Percentiles rank a stretch among this genome's conserved stretches.
Conservation (phyloP, 2,113 vertebrate genomes). For the Laterallus jamaicensis region DNA sequence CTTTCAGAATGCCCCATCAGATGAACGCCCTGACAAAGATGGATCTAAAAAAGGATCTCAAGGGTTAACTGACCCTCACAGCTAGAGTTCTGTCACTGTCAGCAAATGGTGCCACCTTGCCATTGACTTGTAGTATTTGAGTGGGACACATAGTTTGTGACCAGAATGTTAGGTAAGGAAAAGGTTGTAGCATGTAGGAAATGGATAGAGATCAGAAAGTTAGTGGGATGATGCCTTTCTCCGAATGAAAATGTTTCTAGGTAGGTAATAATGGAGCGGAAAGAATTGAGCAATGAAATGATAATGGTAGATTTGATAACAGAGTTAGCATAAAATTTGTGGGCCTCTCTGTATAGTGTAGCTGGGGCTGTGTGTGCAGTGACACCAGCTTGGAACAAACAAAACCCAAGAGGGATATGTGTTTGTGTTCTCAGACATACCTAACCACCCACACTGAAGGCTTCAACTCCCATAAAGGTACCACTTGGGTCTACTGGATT, state of each 20-base stretch:
- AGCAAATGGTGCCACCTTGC: slow-evolving; percentile 28
- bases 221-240: slow-evolving; percentile 17
- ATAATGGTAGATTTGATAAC: slow-evolving; percentile 21
- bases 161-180: slow-evolving; percentile 58
- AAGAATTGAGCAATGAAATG: background rate
- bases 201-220: slow-evolving; percentile 43
- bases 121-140: slow-evolving; percentile 36
- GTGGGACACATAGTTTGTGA: slow-evolving; percentile 34
- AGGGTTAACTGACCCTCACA: background rate
- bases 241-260: slow-evolving; percentile 12
- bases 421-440: slow-evolving; percentile 6
- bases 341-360: slow-evolving; percentile 13
- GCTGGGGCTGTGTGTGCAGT: background rate
- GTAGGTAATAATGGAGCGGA: slow-evolving; percentile 36
- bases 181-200: slow-evolving; percentile 62
- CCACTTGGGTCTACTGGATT: slow-evolving; percentile 61
- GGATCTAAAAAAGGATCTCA: background rate
- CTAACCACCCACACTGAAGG: slow-evolving; percentile 26
- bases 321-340: background rate
- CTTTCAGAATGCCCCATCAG: background rate
- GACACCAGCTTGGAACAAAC: background rate
- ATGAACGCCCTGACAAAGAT: background rate
- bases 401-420: background rate
- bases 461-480: slow-evolving; percentile 59
- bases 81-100: background rate